Base-by-base conservation (phyloP, 2,113 vertebrate genomes). In the Sylvicapra grimmia region DNA sequence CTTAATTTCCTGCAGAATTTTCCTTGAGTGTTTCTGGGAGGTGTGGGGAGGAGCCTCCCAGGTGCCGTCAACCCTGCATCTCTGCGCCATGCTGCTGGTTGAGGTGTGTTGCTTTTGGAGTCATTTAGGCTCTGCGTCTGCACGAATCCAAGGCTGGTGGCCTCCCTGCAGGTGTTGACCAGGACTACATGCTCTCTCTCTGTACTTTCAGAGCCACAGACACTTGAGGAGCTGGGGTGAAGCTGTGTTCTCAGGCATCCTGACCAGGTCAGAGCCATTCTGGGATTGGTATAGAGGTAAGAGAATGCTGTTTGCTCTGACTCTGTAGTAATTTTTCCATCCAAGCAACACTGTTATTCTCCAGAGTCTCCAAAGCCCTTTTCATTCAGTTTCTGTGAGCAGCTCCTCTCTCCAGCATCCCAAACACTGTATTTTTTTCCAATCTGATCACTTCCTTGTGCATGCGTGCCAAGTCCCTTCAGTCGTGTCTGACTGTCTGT, bases 1-100 rank as follows among this genome's bases (percentile, higher is more conserved):
- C 61, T 89, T 84, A 75, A 19, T 96, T 91, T 49, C 6, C 56
- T 80, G 83, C 58, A 58, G 53, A 93, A 87, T 72, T 89, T 25
- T 80, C 59, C n/a, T 36, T 27, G 3, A 25, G 29, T 89, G 44
- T 91, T 97, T 83, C 77, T 91, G 44, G 75, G 84, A 56, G 8
- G 54, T 51, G 9, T 61, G 10, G 23, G 63, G n/a, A 82, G 31
- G 12, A 47, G 29, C 49, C 89, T 75, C 1, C 0, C 7, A 51
- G 84, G 47, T n/a, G 25, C 61, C 25, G 0, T 89, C 12, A 59
- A 9, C 2, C 21, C 53, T 36, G 8, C 3, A 33, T 47, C 84
- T 65, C 14, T 61, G 4, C 3, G 0, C 27, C 0, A 0, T 87
- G 47, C 33, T 53, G 2, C 58, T 77, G 51, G 5, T 14, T 36